Evolutionary conservation across 2,888 invertebrate genomes (phyloP).

Genomic region (Liodrosophila aerea): DNA sequence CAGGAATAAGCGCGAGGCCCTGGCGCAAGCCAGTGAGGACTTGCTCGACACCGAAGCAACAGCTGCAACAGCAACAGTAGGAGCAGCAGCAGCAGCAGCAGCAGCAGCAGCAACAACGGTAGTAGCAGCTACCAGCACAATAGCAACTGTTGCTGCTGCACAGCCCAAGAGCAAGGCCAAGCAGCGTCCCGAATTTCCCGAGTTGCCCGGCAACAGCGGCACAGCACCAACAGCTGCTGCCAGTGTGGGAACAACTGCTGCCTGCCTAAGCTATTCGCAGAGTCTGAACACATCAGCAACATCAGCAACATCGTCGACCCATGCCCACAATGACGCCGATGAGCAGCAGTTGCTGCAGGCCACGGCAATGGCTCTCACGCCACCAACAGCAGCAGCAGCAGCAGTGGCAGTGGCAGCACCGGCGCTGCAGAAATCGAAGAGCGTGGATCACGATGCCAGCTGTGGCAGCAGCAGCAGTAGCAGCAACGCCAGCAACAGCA

Average conservation of each 20-base stretch:
- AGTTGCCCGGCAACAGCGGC: slow-evolving; percentile 43
- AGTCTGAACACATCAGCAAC: slow-evolving; percentile 39
- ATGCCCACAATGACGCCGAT: slow-evolving; percentile 7
- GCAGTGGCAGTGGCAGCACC: neutral
- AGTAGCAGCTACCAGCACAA: slow-evolving; percentile 1
- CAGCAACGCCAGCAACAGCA: slow-evolving; percentile 11
- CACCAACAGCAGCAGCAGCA: neutral
- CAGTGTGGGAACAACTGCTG: slow-evolving; percentile 19
- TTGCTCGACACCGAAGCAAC: neutral
- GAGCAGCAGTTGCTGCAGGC: slow-evolving; percentile 10
- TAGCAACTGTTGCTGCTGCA: no score
- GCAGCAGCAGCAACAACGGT: neutral
- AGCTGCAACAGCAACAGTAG: slow-evolving; percentile 4
- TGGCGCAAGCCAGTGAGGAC: slow-evolving; percentile 51
- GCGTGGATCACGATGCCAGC: slow-evolving; percentile 18
- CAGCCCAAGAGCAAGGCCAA: slow-evolving; percentile 42
- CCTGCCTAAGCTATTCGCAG: slow-evolving; percentile 51
- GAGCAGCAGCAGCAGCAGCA: neutral
- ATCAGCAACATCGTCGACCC: neutral
- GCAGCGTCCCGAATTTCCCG: slow-evolving; percentile 58
- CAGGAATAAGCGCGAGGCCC: slow-evolving; percentile 81
- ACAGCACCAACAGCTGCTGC: slow-evolving; percentile 3
- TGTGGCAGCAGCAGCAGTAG: slow-evolving; percentile 24
- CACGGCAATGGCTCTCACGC: slow-evolving; percentile 1
- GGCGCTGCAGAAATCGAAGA: slow-evolving; percentile 1